Base-by-base conservation (phyloP, 2,888 invertebrate genomes). In the Agonopterix alstromeriana region DNA sequence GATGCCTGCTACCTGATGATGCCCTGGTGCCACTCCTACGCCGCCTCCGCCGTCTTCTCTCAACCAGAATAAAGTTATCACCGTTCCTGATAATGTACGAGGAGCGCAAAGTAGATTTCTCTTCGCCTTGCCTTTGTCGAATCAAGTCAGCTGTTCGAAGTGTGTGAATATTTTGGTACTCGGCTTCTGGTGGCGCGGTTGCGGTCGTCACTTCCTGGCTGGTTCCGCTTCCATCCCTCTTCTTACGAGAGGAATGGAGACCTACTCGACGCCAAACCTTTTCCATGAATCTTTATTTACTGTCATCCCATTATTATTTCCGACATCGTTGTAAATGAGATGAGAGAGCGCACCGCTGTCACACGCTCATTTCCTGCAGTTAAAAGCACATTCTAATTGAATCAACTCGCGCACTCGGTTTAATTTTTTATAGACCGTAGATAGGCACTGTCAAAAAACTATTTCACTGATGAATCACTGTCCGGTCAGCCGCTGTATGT, bases 181-280 rank as follows among this genome's bases (percentile, higher is more conserved):
- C 88, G n/a, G 77, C 86, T 55, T 89, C 89, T 42, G 71, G 80
- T 14, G 82, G 82, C 27, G 82, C 85, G 46, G 77, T 73, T 35
- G 77, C 59, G 58, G 79, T 59, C 58, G 81, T 77, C 73, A 78
- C 82, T 77, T 88, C 86, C 57, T 64, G 73, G 64, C 87, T 87
- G 61, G 86, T 82, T 56, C 87, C 88, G 66, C 87, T 88, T 81
- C 88, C 88, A 80, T 89, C 89, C 83, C 88, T 85, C 82, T 89
- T 89, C 78, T 88, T 88, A 49, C 89, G 89, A 77, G 89, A 88
- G 83, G 89, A 89, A 83, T 89, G 89, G 80, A 90, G 89, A 73
- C 89, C 89, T 61, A 90, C 89, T 60, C 88, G 79, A 76, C 88
- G 86, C 89, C 89, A 89, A 84, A 89, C 88, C 78, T 89, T 89